These are phyloP conservation scores for Neostethus bicornis DNA, from an alignment of 2,797 vertebrate genomes.

Conservation along the genomic window DNA sequence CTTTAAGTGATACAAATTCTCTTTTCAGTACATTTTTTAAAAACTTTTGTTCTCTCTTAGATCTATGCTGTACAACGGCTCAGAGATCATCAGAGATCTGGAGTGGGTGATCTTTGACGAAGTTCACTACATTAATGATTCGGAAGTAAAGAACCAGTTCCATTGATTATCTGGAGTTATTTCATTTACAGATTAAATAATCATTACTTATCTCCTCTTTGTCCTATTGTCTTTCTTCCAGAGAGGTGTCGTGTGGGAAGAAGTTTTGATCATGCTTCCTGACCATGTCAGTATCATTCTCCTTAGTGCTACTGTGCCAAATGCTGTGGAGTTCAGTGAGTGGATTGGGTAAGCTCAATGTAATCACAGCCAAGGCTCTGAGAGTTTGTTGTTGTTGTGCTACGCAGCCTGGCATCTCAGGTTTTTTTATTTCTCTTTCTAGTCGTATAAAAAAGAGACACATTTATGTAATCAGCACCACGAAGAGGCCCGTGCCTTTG, in stretches of 20 bases:
- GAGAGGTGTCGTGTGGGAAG: conserved; percentile 96
- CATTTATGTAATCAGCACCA: conserved; percentile 92
- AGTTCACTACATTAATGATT: conserved; percentile 94
- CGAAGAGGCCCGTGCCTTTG: conserved; percentile 87
- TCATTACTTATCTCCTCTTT: too few relatives aligned
- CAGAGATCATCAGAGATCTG: conserved; percentile 90
- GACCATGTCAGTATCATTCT: conserved; percentile 94
- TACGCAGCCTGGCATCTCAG: too few relatives aligned
- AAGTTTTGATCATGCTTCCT: conserved; percentile 93
- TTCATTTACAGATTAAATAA: neutral
- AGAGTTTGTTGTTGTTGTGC: neutral
- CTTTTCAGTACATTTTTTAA: neutral
- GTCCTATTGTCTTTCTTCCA: too few relatives aligned
- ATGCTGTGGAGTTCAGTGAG: conserved; percentile 92
- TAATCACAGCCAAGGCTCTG: neutral
- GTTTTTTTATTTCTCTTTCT: neutral
- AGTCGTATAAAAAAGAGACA: conserved; percentile 90
- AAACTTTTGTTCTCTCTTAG: conserved; percentile 58
- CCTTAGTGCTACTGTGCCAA: conserved; percentile 92
- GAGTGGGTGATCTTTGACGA: conserved; percentile 97
- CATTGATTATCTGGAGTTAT: neutral
- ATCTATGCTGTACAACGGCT: conserved; percentile 95
- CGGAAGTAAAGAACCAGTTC: conserved; percentile 77
- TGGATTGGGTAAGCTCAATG: conserved; percentile 87
- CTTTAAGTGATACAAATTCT: neutral